A percentile compares a stretch with the other conserved stretches of the same genome.
Conservation (phyloP, 2,797 vertebrate genomes). For the Aplochiton taeniatus region DNA sequence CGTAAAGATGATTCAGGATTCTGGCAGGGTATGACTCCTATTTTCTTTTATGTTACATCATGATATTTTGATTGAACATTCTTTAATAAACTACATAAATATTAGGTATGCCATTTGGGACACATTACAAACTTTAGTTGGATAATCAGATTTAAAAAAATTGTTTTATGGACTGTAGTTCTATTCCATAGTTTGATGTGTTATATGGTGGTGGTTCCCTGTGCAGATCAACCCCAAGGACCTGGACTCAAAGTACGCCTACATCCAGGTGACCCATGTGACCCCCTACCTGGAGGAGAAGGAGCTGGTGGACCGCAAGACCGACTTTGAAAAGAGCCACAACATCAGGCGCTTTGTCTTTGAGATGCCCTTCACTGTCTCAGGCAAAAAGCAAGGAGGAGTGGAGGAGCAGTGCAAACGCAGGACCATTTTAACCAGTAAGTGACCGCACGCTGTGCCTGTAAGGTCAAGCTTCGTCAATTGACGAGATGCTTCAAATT, state of each 20-base stretch:
- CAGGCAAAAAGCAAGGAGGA: constrained; percentile 92
- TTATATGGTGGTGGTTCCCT: no score
- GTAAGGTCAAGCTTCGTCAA: background rate
- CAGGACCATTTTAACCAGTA: constrained; percentile 92
- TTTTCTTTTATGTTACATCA: no score
- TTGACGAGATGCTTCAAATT: no score
- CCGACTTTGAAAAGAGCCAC: constrained; percentile 94
- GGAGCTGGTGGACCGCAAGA: constrained; percentile 90
- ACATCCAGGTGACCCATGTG: constrained; percentile 97
- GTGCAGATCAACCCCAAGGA: constrained; percentile 94
- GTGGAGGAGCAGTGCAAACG: constrained; percentile 97
- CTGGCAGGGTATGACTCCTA: constrained; percentile 83
- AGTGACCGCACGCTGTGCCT: constrained; percentile 21
- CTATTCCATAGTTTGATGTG: no score
- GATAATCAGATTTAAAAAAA: no score
- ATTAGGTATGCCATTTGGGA: no score
- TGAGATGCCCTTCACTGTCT: constrained; percentile 97
- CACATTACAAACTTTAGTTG: no score
- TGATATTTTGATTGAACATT: no score
- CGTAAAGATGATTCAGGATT: constrained; percentile 98
- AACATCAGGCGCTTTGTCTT: constrained; percentile 97
- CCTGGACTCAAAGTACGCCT: constrained; percentile 95
- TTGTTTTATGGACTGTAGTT: no score
- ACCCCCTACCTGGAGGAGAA: constrained; percentile 94
- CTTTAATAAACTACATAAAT: no score